phyloP scores from a whole-genome alignment of 2,888 invertebrate species.

The Ennomos fuscantarius region DNA sequence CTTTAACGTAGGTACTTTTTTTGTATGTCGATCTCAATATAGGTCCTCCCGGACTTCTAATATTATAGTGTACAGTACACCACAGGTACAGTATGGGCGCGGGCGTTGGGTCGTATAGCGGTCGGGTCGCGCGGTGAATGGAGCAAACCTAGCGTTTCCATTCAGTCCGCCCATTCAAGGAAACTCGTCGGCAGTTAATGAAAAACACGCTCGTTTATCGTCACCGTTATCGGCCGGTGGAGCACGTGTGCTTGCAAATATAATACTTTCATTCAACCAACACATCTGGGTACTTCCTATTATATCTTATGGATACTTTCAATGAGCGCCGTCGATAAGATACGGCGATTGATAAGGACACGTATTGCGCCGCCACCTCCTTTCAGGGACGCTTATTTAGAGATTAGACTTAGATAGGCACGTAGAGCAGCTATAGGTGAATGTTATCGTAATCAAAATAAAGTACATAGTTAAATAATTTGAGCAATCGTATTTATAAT shows the following conservation, averaged over 20 bases:
- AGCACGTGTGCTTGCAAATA: constrained; percentile 58
- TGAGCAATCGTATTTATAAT: constrained; percentile 12
- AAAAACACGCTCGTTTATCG: constrained; percentile 70
- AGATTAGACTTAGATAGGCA: constrained; percentile 2
- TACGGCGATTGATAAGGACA: constrained; percentile 38
- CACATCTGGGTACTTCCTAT: constrained; percentile 43
- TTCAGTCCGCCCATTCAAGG: constrained; percentile 81
- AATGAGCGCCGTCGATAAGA: constrained; percentile 50
- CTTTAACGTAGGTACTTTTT: too few relatives aligned
- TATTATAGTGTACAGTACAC: neutral
- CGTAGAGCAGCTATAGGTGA: neutral
- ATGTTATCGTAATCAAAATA: constrained; percentile 8
- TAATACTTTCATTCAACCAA: constrained; percentile 66
- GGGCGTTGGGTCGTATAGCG: constrained; percentile 40
- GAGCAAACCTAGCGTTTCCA: constrained; percentile 75
- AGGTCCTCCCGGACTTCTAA: too few relatives aligned
- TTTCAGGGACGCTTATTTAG: constrained; percentile 3
- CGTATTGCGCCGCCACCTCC: constrained; percentile 29
- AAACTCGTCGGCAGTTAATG: constrained; percentile 80
- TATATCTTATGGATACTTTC: constrained; percentile 36
- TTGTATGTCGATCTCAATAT: too few relatives aligned
- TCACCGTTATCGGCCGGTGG: constrained; percentile 63
- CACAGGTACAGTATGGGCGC: constrained; percentile 35
- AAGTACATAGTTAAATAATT: constrained; percentile 3
- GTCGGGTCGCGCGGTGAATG: constrained; percentile 62